A percentile compares a stretch with the other conserved stretches of the same genome.
Conservation (phyloP, 2,113 vertebrate genomes). For the Dipodomys merriami region DNA sequence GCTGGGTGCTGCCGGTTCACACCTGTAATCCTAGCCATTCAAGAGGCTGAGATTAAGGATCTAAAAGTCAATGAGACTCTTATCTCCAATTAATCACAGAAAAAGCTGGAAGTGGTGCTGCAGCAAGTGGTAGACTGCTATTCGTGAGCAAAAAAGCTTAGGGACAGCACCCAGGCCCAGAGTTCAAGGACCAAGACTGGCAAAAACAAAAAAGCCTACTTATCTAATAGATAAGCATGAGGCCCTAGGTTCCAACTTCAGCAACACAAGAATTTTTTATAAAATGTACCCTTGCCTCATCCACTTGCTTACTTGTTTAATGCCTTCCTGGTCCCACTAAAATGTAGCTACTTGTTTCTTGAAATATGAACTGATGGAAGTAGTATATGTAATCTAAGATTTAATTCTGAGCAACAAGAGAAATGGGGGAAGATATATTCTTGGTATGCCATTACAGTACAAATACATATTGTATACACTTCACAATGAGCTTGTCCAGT, state of each 20-base stretch:
- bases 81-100: too few relatives aligned
- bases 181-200: too few relatives aligned
- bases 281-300: neutral
- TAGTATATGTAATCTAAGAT: neutral
- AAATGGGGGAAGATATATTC: neutral
- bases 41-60: too few relatives aligned
- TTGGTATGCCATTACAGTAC: neutral
- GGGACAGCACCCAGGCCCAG: too few relatives aligned
- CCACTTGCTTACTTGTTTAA: neutral
- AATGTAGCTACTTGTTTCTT: neutral
- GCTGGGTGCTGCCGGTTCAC: too few relatives aligned
- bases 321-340: neutral
- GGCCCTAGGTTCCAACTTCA: neutral
- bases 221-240: neutral
- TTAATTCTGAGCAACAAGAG: slow-evolving; percentile 26
- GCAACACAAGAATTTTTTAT: neutral
- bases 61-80: too few relatives aligned
- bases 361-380: too few relatives aligned
- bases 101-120: too few relatives aligned
- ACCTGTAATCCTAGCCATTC: too few relatives aligned
- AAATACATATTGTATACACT: neutral
- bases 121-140: too few relatives aligned
- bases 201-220: too few relatives aligned
- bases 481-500: neutral
- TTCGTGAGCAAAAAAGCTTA: too few relatives aligned